phyloP scores from a whole-genome alignment of 2,113 vertebrate species.

The Calonectris borealis region DNA sequence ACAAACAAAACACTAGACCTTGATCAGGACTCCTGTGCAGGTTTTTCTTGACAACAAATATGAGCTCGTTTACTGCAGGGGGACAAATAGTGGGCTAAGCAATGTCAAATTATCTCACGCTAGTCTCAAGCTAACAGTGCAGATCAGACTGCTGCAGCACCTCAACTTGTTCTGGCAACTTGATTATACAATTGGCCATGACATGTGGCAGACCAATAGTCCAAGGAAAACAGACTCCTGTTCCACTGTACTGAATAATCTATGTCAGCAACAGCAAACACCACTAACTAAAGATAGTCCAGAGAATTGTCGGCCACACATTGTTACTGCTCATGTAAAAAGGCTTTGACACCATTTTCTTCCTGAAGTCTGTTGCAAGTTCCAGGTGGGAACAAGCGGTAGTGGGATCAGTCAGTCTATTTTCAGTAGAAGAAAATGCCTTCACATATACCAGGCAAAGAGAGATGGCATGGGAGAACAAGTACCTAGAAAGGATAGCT shows the following conservation, averaged over 20 bases:
- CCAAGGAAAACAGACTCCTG: not conserved
- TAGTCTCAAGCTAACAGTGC: not conserved
- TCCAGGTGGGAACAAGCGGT: not conserved
- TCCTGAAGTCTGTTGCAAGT: not conserved
- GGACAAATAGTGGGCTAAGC: not conserved
- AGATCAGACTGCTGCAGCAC: not conserved
- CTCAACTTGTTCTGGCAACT: not conserved
- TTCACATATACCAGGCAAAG: not conserved
- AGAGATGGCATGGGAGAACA: not conserved
- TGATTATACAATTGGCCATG: not conserved
- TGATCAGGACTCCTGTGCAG: not conserved
- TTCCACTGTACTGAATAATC: not conserved
- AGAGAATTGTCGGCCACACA: not conserved
- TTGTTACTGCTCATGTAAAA: not conserved
- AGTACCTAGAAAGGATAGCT: not conserved
- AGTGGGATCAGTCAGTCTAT: not conserved
- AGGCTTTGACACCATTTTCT: not conserved
- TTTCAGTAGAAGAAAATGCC: not conserved
- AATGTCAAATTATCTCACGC: not conserved
- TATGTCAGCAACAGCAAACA: not conserved
- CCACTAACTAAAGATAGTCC: not conserved
- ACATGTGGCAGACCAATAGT: not conserved
- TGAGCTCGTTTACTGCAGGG: not conserved
- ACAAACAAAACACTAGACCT: not conserved
- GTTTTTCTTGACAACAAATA: not conserved